Evolutionary conservation across 2,797 vertebrate species (phyloP).

Genomic region (Mastacembelus armatus): DNA sequence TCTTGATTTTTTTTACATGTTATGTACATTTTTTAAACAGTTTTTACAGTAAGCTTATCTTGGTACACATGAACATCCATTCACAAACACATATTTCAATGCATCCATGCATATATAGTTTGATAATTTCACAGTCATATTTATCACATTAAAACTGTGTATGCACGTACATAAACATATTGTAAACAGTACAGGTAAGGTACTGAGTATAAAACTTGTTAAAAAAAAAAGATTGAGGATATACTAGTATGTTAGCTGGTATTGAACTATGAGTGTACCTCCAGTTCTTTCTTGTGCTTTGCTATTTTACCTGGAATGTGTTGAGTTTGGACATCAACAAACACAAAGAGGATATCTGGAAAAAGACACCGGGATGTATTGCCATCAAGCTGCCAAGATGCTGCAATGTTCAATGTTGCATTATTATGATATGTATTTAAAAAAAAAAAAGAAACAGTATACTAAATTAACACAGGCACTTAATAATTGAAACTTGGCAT

Average conservation of each 20-base stretch:
- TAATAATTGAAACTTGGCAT: slow-evolving; percentile 49
- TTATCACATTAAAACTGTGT: slow-evolving; percentile 43
- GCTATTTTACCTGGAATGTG: slow-evolving; percentile 66
- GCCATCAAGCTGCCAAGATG: slow-evolving; percentile 79
- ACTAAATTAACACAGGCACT: slow-evolving; percentile 70
- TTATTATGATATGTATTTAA: slow-evolving; percentile 47
- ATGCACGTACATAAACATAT: slow-evolving; percentile 25
- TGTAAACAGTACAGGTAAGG: slow-evolving; percentile 38
- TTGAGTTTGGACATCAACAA: slow-evolving; percentile 64
- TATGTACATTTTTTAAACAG: slow-evolving; percentile 84
- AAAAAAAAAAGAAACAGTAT: slow-evolving; percentile 43
- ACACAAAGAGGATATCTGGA: slow-evolving; percentile 60
- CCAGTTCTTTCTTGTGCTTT: slow-evolving; percentile 52
- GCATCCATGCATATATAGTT: slow-evolving; percentile 67
- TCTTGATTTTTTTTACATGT: slow-evolving; percentile 76
- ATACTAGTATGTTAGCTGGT: slow-evolving; percentile 51
- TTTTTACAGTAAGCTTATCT: slow-evolving; percentile 80
- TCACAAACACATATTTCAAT: slow-evolving; percentile 52
- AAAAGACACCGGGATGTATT: slow-evolving; percentile 47
- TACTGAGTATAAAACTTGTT: slow-evolving; percentile 57
- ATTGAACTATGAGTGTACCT: slow-evolving; percentile 45
- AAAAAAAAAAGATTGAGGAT: slow-evolving; percentile 43
- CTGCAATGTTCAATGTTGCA: slow-evolving; percentile 66
- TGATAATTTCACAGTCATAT: slow-evolving; percentile 48
- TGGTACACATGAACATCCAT: slow-evolving; percentile 63